Percentiles rank a stretch among this genome's conserved stretches.
phyloP scores from a whole-genome alignment of 2,888 invertebrate genomes.

The Ormyrus pomaceus region DNA sequence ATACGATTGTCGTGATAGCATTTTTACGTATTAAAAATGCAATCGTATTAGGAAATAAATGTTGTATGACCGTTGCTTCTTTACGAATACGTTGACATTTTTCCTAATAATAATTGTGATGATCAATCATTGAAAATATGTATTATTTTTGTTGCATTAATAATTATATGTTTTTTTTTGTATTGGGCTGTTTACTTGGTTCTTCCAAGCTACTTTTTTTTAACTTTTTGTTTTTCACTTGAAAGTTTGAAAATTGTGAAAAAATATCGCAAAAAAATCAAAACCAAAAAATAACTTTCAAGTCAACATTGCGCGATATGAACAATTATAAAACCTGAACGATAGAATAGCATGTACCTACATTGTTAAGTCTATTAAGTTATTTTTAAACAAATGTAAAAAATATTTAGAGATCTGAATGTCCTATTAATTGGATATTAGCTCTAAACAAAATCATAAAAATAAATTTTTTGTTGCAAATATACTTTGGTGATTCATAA shows the following conservation, averaged over 20 bases:
- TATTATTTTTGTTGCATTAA: slow-evolving; percentile 57
- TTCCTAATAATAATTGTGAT: slow-evolving; percentile 57
- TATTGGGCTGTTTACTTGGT: slow-evolving; percentile 41
- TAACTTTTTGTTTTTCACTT: slow-evolving; percentile 30
- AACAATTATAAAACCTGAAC: slow-evolving; percentile 31
- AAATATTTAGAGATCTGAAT: slow-evolving; percentile 45
- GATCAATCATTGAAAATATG: slow-evolving; percentile 56
- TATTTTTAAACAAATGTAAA: slow-evolving; percentile 53
- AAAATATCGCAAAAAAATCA: slow-evolving; percentile 23
- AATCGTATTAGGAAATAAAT: slow-evolving; percentile 43
- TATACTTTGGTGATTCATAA: slow-evolving; percentile 51
- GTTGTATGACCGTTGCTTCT: slow-evolving; percentile 21
- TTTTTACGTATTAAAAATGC: slow-evolving; percentile 49
- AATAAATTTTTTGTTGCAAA: slow-evolving; percentile 34
- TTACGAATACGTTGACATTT: slow-evolving; percentile 37
- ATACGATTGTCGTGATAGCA: slow-evolving; percentile 55
- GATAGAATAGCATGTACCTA: slow-evolving; percentile 45
- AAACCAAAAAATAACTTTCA: slow-evolving; percentile 52
- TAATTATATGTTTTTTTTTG: slow-evolving; percentile 52
- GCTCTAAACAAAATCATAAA: slow-evolving; percentile 36
- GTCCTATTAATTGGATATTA: slow-evolving; percentile 34
- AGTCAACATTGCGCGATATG: slow-evolving; percentile 35
- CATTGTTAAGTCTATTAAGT: slow-evolving; percentile 55
- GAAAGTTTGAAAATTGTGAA: slow-evolving; percentile 46
- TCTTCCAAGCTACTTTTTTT: slow-evolving; percentile 35